Evolutionary conservation across 2,113 vertebrate genomes (phyloP).

Genomic region (Dipodomys spectabilis): DNA sequence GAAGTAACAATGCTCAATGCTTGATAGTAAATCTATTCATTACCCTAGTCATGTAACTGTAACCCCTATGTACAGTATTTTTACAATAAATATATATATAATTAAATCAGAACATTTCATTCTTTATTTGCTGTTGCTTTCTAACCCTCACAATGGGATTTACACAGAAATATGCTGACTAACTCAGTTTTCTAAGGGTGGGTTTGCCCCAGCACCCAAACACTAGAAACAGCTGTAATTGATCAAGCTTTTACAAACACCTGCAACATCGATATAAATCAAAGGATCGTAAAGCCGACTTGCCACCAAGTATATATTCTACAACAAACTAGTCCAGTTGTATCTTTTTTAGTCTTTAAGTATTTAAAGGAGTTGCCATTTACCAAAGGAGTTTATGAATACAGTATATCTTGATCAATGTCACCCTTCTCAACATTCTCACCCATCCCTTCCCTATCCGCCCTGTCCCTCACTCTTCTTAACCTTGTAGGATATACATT

Average conservation of each 20-base stretch:
- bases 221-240: slow-evolving; percentile 59
- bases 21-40: too few relatives aligned
- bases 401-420: too few relatives aligned
- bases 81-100: neutral
- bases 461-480: too few relatives aligned
- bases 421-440: too few relatives aligned
- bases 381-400: too few relatives aligned
- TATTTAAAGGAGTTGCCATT: too few relatives aligned
- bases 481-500: too few relatives aligned
- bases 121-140: slow-evolving; percentile 59
- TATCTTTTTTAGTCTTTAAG: too few relatives aligned
- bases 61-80: too few relatives aligned
- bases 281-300: slow-evolving; percentile 20
- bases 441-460: too few relatives aligned
- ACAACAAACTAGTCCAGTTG: neutral
- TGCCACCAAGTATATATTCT: neutral
- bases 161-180: slow-evolving; percentile 62
- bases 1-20: too few relatives aligned
- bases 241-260: slow-evolving; percentile 46
- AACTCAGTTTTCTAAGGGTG: slow-evolving; percentile 24
- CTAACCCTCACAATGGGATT: slow-evolving; percentile 18
- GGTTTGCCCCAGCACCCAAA: slow-evolving; percentile 44
- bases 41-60: too few relatives aligned
- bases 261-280: slow-evolving; percentile 55
- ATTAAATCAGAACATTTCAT: neutral